A percentile compares a stretch with the other conserved stretches of the same genome.
phyloP scores from a whole-genome alignment of 2,888 invertebrate species.

The Griposia aprilina region DNA sequence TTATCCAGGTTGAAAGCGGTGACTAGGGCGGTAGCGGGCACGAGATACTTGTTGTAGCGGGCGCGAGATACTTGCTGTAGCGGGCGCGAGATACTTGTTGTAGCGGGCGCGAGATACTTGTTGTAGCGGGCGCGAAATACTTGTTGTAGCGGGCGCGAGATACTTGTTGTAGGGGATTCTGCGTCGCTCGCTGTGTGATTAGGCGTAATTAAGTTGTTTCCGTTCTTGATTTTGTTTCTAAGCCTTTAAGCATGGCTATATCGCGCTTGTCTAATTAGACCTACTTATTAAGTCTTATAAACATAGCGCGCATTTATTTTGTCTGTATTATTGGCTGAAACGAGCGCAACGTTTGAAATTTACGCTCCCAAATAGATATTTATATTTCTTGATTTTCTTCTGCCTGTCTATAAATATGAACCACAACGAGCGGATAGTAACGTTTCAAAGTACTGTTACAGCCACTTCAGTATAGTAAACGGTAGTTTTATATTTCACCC shows the following conservation, averaged over 20 bases:
- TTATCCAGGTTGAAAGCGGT: slow-evolving; percentile 25
- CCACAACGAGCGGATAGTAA: neutral
- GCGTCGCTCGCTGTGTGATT: neutral
- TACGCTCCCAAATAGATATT: neutral
- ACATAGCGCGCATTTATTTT: too few species aligned
- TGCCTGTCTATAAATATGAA: neutral
- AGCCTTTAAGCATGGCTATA: neutral
- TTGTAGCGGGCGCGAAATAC: too few species aligned
- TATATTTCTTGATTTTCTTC: neutral
- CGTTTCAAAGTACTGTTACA: neutral
- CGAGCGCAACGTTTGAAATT: too few species aligned
- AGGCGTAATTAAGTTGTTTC: too few species aligned
- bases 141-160: too few species aligned
- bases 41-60: neutral
- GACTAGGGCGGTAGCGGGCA: slow-evolving; percentile 26
- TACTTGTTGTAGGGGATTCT: neutral
- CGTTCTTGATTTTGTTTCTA: neutral
- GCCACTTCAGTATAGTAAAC: neutral
- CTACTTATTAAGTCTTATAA: neutral
- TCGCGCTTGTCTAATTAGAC: neutral
- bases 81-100: too few species aligned
- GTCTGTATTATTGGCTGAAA: too few species aligned
- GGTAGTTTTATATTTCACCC: too few species aligned
- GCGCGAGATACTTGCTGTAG: slow-evolving; percentile 5
- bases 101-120: neutral